Percentiles rank a stretch among this genome's conserved stretches.
Evolutionary conservation across 2,113 vertebrate genomes (phyloP).

Genomic region (Malurus elegans): DNA sequence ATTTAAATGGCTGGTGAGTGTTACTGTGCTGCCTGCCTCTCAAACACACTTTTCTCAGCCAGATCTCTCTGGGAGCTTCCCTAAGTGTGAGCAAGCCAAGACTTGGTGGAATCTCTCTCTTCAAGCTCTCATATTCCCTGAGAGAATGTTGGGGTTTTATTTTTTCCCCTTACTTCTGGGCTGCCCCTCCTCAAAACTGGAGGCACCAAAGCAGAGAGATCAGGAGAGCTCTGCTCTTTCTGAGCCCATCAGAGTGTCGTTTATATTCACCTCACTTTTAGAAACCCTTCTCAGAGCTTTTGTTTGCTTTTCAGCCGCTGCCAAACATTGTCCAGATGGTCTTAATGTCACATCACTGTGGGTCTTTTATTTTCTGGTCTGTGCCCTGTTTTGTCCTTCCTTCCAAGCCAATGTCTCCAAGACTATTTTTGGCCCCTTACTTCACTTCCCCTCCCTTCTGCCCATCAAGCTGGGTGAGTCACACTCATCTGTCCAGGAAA

Average conservation of each 20-base stretch:
- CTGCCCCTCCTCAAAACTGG: not conserved
- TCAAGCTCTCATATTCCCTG: not conserved
- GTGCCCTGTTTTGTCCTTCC: constrained; percentile 51
- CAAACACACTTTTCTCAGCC: not conserved
- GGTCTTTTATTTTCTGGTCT: constrained; percentile 66
- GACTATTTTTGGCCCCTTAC: constrained; percentile 61
- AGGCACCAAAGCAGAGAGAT: not conserved
- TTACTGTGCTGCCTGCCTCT: not conserved
- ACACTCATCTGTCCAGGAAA: constrained; percentile 35
- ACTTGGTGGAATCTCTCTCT: not conserved
- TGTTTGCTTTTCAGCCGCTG: constrained; percentile 58
- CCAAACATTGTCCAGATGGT: constrained; percentile 73
- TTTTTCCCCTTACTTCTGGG: not conserved
- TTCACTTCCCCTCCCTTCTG: constrained; percentile 64
- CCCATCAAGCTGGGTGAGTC: constrained; percentile 48
- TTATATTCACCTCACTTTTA: constrained; percentile 53
- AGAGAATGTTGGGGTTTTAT: not conserved
- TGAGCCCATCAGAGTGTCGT: not conserved
- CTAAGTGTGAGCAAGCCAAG: not conserved
- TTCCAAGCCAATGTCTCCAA: constrained; percentile 47
- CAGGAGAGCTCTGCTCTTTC: not conserved
- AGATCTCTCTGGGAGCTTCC: not conserved
- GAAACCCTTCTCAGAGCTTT: constrained; percentile 33
- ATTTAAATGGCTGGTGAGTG: not conserved
- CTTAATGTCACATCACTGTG: constrained; percentile 67